phyloP scores from a whole-genome alignment of 2,888 invertebrate species.

The Macrostomum cliftonense region DNA sequence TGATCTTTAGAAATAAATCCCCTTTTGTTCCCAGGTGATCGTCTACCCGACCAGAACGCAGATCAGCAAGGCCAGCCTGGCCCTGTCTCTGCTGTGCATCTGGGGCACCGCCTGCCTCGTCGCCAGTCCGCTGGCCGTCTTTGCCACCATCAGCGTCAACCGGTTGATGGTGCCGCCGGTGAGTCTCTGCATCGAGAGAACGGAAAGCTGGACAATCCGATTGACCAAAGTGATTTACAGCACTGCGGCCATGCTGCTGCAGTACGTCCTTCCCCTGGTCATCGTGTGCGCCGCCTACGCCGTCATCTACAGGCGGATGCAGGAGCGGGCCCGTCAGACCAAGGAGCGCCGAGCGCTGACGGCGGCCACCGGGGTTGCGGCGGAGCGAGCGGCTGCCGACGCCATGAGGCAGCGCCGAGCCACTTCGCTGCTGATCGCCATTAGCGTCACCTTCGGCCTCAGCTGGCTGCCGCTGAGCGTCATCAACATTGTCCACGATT shows the following conservation, averaged over 20 bases:
- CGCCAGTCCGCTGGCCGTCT: constrained; percentile 60
- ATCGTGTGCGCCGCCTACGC: constrained; percentile 63
- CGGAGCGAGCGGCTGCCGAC: constrained; percentile 16
- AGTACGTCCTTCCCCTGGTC: constrained; percentile 61
- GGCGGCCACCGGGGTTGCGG: background rate
- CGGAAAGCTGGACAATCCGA: constrained; percentile 17
- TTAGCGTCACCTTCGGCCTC: constrained; percentile 65
- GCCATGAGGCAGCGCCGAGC: constrained; percentile 56
- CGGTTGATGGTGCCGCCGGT: constrained; percentile 9
- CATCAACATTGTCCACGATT: constrained; percentile 60
- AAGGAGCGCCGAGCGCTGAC: background rate
- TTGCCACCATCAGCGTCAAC: constrained; percentile 23
- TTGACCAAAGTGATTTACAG: constrained; percentile 49
- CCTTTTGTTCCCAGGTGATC: too few species aligned
- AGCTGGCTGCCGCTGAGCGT: constrained; percentile 78
- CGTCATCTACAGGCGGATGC: constrained; percentile 59
- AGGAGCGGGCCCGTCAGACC: constrained; percentile 43
- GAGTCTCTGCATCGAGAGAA: constrained; percentile 24
- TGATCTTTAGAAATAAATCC: too few species aligned
- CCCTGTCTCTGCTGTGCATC: constrained; percentile 47
- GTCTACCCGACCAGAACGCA: constrained; percentile 64
- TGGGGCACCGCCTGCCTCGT: constrained; percentile 54
- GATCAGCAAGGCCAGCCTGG: constrained; percentile 55
- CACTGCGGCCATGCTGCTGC: constrained; percentile 60
- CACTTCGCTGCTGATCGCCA: constrained; percentile 64